Conservation (phyloP, 2,888 invertebrate species). For the Romanomermis culicivorax region DNA sequence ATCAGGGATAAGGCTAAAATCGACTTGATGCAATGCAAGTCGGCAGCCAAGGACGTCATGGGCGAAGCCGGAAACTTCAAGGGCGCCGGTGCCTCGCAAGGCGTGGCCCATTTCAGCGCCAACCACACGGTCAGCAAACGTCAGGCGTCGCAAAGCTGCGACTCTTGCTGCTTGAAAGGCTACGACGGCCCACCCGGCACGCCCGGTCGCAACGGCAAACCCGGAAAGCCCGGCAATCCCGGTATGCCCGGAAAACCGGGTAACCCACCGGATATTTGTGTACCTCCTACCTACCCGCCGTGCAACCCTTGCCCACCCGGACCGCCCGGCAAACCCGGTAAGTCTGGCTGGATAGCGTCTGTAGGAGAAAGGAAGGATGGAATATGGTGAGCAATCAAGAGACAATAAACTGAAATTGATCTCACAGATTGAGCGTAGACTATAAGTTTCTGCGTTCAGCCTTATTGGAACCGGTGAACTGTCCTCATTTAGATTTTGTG, state of each 20-base stretch:
- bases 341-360: background rate
- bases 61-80: background rate
- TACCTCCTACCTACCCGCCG: background rate
- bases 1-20: conserved; percentile 12
- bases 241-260: conserved; percentile 9
- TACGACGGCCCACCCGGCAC: conserved; percentile 13
- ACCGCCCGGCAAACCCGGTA: background rate
- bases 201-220: conserved; percentile 7
- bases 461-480: no score
- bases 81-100: background rate
- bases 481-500: no score
- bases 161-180: conserved; percentile 13
- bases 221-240: conserved; percentile 7
- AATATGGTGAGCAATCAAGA: no score
- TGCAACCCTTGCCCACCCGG: background rate
- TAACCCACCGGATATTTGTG: conserved; percentile 7
- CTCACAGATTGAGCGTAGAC: no score
- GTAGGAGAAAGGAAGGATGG: no score
- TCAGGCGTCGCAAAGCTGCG: conserved; percentile 12
- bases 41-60: background rate
- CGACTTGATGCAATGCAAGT: background rate
- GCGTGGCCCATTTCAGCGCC: background rate
- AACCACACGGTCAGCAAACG: conserved; percentile 14
- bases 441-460: no score
- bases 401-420: no score